Conservation (phyloP, 2,888 invertebrate species). For the Melieria picta region DNA sequence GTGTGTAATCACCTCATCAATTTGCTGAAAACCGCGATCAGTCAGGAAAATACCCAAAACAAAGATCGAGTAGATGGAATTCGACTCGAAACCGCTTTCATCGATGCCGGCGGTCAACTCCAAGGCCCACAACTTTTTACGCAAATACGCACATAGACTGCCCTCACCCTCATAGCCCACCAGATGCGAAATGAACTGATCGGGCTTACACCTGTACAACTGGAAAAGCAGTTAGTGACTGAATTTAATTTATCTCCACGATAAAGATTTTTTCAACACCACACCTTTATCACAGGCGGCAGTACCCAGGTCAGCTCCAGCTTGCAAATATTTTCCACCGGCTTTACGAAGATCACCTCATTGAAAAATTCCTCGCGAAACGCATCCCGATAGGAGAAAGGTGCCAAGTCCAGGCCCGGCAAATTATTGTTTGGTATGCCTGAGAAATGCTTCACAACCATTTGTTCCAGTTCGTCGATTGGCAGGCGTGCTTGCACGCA, state of each 20-base stretch:
- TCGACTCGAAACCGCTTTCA: constrained; percentile 81
- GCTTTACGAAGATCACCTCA: constrained; percentile 75
- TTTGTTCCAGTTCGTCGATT: constrained; percentile 61
- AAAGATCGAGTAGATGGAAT: constrained; percentile 81
- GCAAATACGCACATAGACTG: constrained; percentile 80
- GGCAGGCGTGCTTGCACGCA: constrained; percentile 76
- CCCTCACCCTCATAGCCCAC: constrained; percentile 88
- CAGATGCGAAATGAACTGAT: constrained; percentile 80
- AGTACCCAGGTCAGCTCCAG: constrained; percentile 67
- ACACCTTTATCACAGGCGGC: constrained; percentile 54
- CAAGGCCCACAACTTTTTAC: constrained; percentile 80
- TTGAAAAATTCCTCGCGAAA: constrained; percentile 60
- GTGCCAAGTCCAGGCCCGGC: constrained; percentile 72
- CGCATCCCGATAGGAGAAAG: constrained; percentile 59
- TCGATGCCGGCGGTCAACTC: constrained; percentile 77
- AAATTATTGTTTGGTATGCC: constrained; percentile 75
- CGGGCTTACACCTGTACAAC: constrained; percentile 64
- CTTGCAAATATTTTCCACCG: constrained; percentile 78
- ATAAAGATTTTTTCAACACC: not conserved
- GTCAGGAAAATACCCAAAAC: constrained; percentile 80
- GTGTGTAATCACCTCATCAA: constrained; percentile 69
- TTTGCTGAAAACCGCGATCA: constrained; percentile 77
- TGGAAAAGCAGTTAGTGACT: constrained; percentile 19
- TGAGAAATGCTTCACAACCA: constrained; percentile 72
- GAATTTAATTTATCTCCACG: not conserved